These are phyloP conservation scores for Pachymerium ferrugineum DNA, from an alignment of 2,888 invertebrate species.

Conservation along the genomic window DNA sequence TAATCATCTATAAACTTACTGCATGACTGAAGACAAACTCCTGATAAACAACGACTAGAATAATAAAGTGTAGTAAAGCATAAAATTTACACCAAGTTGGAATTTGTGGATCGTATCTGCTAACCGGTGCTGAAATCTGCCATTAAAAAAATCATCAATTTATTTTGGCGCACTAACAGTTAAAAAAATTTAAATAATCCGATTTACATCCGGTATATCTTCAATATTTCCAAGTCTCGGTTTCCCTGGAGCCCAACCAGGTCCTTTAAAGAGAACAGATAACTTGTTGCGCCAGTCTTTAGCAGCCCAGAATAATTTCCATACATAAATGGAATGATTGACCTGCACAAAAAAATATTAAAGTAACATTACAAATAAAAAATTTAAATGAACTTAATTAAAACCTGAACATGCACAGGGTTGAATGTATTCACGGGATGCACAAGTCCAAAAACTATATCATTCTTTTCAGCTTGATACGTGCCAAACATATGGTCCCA, in stretches of 20 bases:
- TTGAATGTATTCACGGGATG: constrained; percentile 75
- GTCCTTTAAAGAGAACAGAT: constrained; percentile 70
- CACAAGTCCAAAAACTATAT: constrained; percentile 78
- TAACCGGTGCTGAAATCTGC: constrained; percentile 57
- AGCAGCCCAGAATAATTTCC: constrained; percentile 58
- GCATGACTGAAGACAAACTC: not conserved
- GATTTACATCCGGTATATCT: constrained; percentile 67
- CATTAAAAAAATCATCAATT: not conserved
- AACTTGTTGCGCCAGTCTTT: constrained; percentile 60
- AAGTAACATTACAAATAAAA: not conserved
- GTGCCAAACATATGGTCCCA: constrained; percentile 83
- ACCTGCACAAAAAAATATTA: constrained; percentile 53
- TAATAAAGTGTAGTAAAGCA: constrained; percentile 60
- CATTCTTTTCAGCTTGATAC: constrained; percentile 69
- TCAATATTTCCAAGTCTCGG: constrained; percentile 69
- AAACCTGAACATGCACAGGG: constrained; percentile 68
- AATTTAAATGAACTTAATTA: not conserved
- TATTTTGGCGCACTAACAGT: no score
- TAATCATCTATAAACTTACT: not conserved
- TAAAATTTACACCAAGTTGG: constrained; percentile 65
- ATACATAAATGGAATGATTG: constrained; percentile 66
- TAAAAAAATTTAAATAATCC: no score
- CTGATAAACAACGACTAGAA: constrained; percentile 54
- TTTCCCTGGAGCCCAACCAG: constrained; percentile 79
- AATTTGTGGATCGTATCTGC: constrained; percentile 61